These are phyloP conservation scores for Temnopleurus reevesii DNA, from an alignment of 53 echinoderm and acorn worm species.

Conservation along the genomic window DNA sequence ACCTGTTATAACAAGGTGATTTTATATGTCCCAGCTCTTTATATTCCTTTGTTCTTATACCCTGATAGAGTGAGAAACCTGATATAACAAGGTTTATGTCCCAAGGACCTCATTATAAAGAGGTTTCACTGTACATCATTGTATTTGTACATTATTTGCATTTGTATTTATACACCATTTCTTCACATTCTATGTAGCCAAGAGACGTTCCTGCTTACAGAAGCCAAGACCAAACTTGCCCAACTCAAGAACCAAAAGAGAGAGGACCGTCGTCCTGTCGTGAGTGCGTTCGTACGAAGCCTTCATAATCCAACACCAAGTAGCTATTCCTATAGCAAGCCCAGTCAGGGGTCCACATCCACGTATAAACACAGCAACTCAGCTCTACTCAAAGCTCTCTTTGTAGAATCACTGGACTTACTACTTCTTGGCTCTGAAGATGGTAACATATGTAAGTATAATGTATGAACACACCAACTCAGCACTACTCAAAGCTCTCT, in stretches of 20 bases:
- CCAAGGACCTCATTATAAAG: too few relatives aligned
- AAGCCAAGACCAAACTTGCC: conserved; percentile 90
- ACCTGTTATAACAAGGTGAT: too few relatives aligned
- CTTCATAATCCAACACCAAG: conserved; percentile 57
- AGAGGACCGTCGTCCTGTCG: conserved; percentile 57
- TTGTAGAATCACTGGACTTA: conserved; percentile 67
- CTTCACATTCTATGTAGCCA: too few relatives aligned
- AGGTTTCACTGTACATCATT: too few relatives aligned
- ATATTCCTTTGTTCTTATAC: too few relatives aligned
- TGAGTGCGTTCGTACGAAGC: conserved; percentile 56
- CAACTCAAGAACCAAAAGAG: conserved; percentile 82
- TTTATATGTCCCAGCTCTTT: too few relatives aligned
- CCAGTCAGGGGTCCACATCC: conserved; percentile 5
- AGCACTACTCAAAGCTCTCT: conserved; percentile 65
- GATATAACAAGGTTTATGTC: too few relatives aligned
- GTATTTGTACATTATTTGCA: too few relatives aligned
- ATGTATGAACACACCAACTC: conserved; percentile 70
- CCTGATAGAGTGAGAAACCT: too few relatives aligned
- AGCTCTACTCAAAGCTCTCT: conserved; percentile 72
- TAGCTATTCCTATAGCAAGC: conserved; percentile 72
- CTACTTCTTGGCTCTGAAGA: conserved; percentile 93
- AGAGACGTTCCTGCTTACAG: conserved; percentile 87
- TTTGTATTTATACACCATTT: too few relatives aligned
- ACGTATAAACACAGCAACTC: conserved; percentile 77
- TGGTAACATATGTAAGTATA: conserved; percentile 91